Evolutionary conservation across 2,113 vertebrate genomes (phyloP).

Genomic region (Sturnus vulgaris): DNA sequence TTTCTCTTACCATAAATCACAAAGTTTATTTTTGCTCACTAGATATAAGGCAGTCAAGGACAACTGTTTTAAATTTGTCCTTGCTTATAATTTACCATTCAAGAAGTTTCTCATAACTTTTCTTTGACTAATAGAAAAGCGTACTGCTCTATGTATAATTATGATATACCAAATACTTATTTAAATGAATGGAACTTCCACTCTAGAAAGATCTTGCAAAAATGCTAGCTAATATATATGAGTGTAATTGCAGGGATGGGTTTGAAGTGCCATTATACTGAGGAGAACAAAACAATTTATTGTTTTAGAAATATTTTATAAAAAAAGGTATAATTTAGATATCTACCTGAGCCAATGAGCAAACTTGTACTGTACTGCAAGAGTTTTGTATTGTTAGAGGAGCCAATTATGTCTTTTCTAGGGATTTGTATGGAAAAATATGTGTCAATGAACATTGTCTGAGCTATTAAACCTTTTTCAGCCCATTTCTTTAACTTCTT

Average conservation of each 20-base stretch:
- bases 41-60: slow-evolving; percentile 28
- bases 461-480: neutral
- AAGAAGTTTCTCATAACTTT: slow-evolving; percentile 7
- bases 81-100: slow-evolving; percentile 28
- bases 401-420: accelerated
- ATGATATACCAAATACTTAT: neutral
- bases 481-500: neutral
- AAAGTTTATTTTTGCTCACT: slow-evolving; percentile 17
- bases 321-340: neutral
- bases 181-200: neutral
- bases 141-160: neutral
- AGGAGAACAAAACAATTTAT: neutral
- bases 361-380: neutral
- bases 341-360: neutral
- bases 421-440: neutral
- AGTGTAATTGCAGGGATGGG: neutral
- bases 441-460: neutral
- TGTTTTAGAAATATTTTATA: neutral
- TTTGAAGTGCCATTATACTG: neutral
- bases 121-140: neutral
- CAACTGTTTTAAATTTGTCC: slow-evolving; percentile 44
- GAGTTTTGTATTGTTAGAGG: neutral
- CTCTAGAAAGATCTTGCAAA: neutral
- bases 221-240: neutral
- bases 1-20: slow-evolving; percentile 53